Conservation (phyloP, 2,113 vertebrate species). For the Lanius collurio region DNA sequence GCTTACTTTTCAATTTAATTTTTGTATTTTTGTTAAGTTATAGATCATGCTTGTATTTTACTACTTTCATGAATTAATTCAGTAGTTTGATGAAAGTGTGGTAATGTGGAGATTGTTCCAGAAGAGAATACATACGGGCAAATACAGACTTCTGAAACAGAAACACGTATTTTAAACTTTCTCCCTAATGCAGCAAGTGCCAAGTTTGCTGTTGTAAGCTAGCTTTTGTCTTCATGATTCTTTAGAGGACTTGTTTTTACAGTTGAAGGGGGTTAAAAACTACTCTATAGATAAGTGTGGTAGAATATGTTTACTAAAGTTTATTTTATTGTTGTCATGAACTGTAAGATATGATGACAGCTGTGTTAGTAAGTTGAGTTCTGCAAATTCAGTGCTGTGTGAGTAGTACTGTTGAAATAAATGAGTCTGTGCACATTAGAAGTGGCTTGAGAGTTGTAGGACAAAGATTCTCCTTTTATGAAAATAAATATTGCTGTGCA, state of each 20-base stretch:
- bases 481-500: neutral
- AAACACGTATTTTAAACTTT: accelerated
- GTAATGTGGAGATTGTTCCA: neutral
- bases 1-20: neutral
- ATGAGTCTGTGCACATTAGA: neutral
- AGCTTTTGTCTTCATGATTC: neutral
- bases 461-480: neutral
- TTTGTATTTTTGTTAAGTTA: neutral
- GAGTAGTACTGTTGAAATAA: neutral
- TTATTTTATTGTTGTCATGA: neutral
- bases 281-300: neutral
- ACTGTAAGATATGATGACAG: neutral
- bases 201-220: neutral
- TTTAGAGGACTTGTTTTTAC: neutral
- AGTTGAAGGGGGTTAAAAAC: neutral
- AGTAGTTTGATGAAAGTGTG: neutral
- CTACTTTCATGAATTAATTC: neutral
- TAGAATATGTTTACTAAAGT: neutral
- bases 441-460: neutral
- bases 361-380: neutral
- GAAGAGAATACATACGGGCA: neutral
- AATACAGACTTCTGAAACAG: neutral
- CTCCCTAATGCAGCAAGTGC: neutral
- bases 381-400: neutral
- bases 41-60: neutral